A percentile compares a stretch with the other conserved stretches of the same genome.
Evolutionary conservation across 2,888 invertebrate species (phyloP).

Genomic region (Drosophila mimica): DNA sequence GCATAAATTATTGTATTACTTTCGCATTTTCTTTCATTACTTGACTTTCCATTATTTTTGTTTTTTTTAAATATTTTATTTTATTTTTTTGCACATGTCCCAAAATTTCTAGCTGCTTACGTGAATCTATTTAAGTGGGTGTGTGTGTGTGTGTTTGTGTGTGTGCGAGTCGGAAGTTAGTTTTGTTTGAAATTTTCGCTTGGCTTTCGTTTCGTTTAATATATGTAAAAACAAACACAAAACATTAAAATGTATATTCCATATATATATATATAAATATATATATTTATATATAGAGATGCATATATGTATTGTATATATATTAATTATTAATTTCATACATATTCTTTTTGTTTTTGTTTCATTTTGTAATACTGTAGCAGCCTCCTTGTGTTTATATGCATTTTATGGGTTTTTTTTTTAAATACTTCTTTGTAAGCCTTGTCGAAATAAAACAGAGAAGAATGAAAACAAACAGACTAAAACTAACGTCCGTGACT

Average conservation of each 20-base stretch:
- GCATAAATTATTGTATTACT: conserved; percentile 77
- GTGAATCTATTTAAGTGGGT: conserved; percentile 7
- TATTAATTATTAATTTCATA: conserved; percentile 55
- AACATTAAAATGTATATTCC: conserved; percentile 53
- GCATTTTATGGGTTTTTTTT: conserved; percentile 29
- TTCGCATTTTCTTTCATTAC: conserved; percentile 29
- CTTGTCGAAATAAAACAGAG: conserved; percentile 10
- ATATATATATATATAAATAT: conserved; percentile 36
- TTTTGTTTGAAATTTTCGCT: conserved; percentile 36
- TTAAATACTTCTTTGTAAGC: conserved; percentile 32
- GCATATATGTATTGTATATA: conserved; percentile 35
- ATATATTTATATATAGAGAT: conserved; percentile 23
- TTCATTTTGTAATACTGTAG: conserved; percentile 79
- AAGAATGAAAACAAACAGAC: conserved; percentile 4
- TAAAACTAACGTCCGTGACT: conserved; percentile 29
- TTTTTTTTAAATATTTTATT: conserved; percentile 2
- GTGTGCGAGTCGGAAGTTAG: conserved; percentile 44
- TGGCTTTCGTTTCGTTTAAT: conserved; percentile 47
- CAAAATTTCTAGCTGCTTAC: conserved; percentile 41
- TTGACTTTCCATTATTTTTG: conserved; percentile 12
- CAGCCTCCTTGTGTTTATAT: conserved; percentile 78
- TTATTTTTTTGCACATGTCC: conserved; percentile 51
- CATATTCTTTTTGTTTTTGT: conserved; percentile 37
- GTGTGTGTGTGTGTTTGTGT: conserved; percentile 18
- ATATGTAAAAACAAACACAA: conserved; percentile 66